Evolutionary conservation across 1,140 invertebrate genomes (phyloP), one percentile per base, ranked within the genome.

Genomic region (Ceratitis capitata): DNA sequence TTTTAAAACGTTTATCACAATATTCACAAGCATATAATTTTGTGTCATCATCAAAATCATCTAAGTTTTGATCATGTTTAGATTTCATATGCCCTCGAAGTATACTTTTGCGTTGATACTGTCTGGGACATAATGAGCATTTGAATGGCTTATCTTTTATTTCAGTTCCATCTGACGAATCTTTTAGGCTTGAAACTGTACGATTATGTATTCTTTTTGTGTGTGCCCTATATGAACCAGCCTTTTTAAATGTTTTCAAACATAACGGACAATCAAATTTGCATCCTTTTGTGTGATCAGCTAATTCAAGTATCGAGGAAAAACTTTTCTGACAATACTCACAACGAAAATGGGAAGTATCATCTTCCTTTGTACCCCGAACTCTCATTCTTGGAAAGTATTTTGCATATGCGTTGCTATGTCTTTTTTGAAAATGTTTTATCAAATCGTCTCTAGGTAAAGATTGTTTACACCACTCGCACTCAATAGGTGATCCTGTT

Each of bases 261-360:
- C 69, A 78, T 78, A 78, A n/a, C 23, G n/a, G 19, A 78, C 69
- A 78, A 2, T 78, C 69, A 26, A 78, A 78, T 78, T 42, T 78
- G 69, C 45, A 39, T 9, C 45, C 23, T 9, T 45, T 42, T 12
- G 45, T 9, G 12, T 78, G 35, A 78, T 78, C n/a, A 7, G 69
- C 39, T 78, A 78, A 78, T 39, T 78, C 69, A 3, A 78, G 69
- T 23, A 78, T 23, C 3, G 69, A 23, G n/a, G 16, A 10, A 3
- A 78, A 78, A 0, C 10, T 4, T 23, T 45, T 2, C 12, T 42
- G 39, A 23, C 35, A 78, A 10, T 45, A 16, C 5, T 78, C 69
- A 78, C 69, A 78, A n/a, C 16, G 16, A 35, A 69, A 69, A 69
- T 0, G 12, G 32, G 39, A 23, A 10, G 4, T 78, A 4, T 45